A percentile compares a stretch with the other conserved stretches of the same genome.
Evolutionary conservation across 1,140 invertebrate genomes (phyloP).

Genomic region (Popillia japonica): DNA sequence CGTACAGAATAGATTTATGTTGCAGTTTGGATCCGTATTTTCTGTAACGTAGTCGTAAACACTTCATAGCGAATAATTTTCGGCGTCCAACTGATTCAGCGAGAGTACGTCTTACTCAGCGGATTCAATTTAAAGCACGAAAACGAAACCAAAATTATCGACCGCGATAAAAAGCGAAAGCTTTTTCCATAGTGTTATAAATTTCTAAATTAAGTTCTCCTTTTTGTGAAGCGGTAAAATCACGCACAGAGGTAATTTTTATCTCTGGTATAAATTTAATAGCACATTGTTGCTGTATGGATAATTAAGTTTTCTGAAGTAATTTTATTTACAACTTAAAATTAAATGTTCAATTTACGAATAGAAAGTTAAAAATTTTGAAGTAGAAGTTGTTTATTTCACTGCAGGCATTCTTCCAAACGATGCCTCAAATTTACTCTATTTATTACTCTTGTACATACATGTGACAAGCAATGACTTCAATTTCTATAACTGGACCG

Average conservation of each 20-base stretch:
- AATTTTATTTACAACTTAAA: too few species aligned
- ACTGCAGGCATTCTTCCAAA: too few species aligned
- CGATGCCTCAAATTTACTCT: too few species aligned
- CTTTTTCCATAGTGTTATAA: neutral
- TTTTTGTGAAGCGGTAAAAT: neutral
- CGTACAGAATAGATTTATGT: constrained; percentile 1
- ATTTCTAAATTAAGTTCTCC: neutral
- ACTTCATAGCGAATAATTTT: neutral
- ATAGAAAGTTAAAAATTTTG: too few species aligned
- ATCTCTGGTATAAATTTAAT: neutral
- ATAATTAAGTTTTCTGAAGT: neutral
- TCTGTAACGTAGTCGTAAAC: neutral
- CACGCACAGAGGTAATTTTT: neutral
- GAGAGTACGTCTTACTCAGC: neutral
- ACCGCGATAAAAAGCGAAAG: constrained; percentile 5
- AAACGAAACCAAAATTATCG: neutral
- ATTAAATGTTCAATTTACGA: neutral
- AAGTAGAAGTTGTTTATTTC: too few species aligned
- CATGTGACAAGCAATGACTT: too few species aligned
- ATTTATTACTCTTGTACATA: too few species aligned
- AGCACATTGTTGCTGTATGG: neutral
- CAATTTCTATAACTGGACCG: too few species aligned
- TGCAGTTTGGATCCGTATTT: neutral
- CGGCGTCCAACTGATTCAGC: neutral
- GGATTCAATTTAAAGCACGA: neutral